phyloP scores from a whole-genome alignment of 2,113 vertebrate genomes.

The Cacatua alba region DNA sequence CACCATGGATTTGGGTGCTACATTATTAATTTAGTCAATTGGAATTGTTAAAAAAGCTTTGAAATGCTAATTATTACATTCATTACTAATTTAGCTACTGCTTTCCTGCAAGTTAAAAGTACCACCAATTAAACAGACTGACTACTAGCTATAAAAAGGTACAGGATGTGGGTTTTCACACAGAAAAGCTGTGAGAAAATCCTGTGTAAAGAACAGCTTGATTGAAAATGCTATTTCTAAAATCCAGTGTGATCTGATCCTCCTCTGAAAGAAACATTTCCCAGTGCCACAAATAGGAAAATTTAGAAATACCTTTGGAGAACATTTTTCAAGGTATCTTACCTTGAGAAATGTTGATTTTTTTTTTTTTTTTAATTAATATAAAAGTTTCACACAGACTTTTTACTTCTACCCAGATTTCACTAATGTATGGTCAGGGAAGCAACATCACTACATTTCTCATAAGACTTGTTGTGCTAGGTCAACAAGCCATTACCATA shows the following conservation, averaged over 20 bases:
- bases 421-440: neutral
- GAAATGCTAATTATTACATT: conserved; percentile 5
- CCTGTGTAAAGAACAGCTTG: neutral
- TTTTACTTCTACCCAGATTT: neutral
- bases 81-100: neutral
- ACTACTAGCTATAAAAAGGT: neutral
- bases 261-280: neutral
- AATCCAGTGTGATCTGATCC: neutral
- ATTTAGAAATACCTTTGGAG: neutral
- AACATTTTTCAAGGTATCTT: neutral
- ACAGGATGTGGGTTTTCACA: neutral
- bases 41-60: neutral
- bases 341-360: neutral
- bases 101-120: neutral
- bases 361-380: neutral
- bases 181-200: neutral
- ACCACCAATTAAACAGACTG: neutral
- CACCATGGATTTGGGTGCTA: neutral
- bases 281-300: neutral
- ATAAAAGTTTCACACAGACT: neutral
- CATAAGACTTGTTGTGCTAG: neutral
- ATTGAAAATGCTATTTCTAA: neutral
- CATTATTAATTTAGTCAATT: conserved; percentile 3
- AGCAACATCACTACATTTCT: neutral
- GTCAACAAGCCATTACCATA: neutral